phyloP scores from a whole-genome alignment of 2,113 vertebrate species.

The Chamaea fasciata region DNA sequence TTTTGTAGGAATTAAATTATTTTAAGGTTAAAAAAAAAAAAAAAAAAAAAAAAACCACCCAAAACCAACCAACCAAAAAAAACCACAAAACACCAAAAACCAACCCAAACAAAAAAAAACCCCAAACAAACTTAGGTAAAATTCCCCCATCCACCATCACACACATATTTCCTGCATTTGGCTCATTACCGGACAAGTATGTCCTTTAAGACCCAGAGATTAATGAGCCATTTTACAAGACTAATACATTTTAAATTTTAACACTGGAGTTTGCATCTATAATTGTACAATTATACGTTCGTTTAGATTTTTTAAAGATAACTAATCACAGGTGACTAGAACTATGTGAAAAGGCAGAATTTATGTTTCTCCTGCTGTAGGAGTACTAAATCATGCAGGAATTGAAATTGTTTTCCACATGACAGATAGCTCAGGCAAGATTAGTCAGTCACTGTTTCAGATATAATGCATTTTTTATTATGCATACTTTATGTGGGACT shows the following conservation, averaged over 20 bases:
- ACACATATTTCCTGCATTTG: slow-evolving; percentile 48
- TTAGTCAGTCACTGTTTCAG: slow-evolving; percentile 44
- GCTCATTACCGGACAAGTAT: slow-evolving; percentile 67
- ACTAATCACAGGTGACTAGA: slow-evolving; percentile 69
- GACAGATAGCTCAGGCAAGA: slow-evolving; percentile 52
- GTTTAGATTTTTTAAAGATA: slow-evolving; percentile 68
- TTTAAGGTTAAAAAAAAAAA: neutral
- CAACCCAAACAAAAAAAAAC: neutral
- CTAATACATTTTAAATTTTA: slow-evolving; percentile 77
- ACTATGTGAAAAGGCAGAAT: slow-evolving; percentile 48
- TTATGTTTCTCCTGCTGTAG: slow-evolving; percentile 28
- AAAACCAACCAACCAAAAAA: too few relatives aligned
- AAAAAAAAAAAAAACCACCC: neutral
- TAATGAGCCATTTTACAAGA: slow-evolving; percentile 77
- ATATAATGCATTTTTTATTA: slow-evolving; percentile 45
- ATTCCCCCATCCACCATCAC: neutral
- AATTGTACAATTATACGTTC: slow-evolving; percentile 74
- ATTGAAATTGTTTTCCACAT: slow-evolving; percentile 45
- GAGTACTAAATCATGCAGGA: slow-evolving; percentile 44
- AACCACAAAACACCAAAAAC: neutral
- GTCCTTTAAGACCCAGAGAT: slow-evolving; percentile 74
- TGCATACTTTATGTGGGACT: neutral
- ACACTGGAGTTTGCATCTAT: slow-evolving; percentile 68
- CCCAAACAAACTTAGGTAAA: neutral
- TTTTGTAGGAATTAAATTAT: neutral